Base-by-base conservation (phyloP, 1,140 invertebrate species). In the Drosophila baimaii region DNA sequence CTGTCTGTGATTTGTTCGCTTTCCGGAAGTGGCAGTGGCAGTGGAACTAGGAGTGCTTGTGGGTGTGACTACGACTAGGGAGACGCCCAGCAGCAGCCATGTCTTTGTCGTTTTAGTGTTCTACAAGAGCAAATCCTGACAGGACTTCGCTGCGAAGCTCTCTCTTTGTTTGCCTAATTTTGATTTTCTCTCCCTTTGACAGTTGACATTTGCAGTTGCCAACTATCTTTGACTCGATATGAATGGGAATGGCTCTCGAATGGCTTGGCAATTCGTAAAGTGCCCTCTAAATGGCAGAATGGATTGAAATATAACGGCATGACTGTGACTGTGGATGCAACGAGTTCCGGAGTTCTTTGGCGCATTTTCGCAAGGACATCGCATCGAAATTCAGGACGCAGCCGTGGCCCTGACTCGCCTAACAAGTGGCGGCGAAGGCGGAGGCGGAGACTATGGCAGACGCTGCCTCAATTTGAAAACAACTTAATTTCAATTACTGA, bases 81-180 rank as follows among this genome's bases (percentile, higher is more conserved):
- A 33, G 25, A 13, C 12, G 15, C n/a, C 44, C 35, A 7, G 19
- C 25, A 9, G 19, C 35, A 7, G 19, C 25, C 12, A 25, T 17
- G 17, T 21, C 55, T 44, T 44, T 78, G 78, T 56, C 74, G 58
- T 56, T 81, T 82, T 82, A 86, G 79, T 85, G 82, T 88, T 88
- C 69, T 81, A 85, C 82, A 81, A 86, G 81, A 73, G 64, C 61
- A 85, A 78, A 85, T 85, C 82, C 76, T 69, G 81, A 66, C 81
- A 81, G 58, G 64, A 51, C 55, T 54, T 49, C 62, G 37, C 55
- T 43, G 41, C 74, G 15, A 54, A 49, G 62, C 68, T 85, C 58
- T 77, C 68, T 85, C 58, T 77, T 85, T 85, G 79, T 88, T 88
- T 86, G 82, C 70, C 66, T 69, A 70, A 70, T 82, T 86, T 88